A percentile compares a stretch with the other conserved stretches of the same genome.
Evolutionary conservation across 2,797 vertebrate species (phyloP).

Genomic region (Dromococcyx pavoninus): DNA sequence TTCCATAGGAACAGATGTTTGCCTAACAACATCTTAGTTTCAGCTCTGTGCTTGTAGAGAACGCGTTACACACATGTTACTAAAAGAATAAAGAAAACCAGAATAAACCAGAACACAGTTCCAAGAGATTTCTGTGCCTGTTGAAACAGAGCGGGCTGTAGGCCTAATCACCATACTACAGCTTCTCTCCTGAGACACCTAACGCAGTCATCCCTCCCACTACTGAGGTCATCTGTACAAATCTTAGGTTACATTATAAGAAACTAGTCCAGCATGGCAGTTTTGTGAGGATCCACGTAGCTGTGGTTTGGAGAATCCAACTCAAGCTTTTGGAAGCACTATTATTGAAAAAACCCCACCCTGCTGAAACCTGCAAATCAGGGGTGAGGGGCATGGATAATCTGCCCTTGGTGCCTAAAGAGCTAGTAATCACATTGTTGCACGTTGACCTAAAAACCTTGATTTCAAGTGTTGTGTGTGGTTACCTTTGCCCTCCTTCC

Average conservation of each 20-base stretch:
- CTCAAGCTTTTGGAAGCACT: neutral
- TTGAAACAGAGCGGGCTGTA: neutral
- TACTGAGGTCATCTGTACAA: neutral
- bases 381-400: neutral
- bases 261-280: neutral
- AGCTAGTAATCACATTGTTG: neutral
- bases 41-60: neutral
- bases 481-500: neutral
- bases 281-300: neutral
- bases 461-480: neutral
- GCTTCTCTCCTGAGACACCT: neutral
- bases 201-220: neutral
- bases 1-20: constrained; percentile 21
- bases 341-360: neutral
- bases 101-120: neutral
- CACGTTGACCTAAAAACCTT: neutral
- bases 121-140: neutral
- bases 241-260: neutral
- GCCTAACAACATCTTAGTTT: neutral
- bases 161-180: neutral
- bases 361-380: neutral
- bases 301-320: neutral
- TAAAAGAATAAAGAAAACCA: neutral
- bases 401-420: neutral
- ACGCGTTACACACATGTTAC: neutral